These are phyloP conservation scores for Paedocypris micromegethes DNA, from an alignment of 2,797 vertebrate species.

Conservation along the genomic window DNA sequence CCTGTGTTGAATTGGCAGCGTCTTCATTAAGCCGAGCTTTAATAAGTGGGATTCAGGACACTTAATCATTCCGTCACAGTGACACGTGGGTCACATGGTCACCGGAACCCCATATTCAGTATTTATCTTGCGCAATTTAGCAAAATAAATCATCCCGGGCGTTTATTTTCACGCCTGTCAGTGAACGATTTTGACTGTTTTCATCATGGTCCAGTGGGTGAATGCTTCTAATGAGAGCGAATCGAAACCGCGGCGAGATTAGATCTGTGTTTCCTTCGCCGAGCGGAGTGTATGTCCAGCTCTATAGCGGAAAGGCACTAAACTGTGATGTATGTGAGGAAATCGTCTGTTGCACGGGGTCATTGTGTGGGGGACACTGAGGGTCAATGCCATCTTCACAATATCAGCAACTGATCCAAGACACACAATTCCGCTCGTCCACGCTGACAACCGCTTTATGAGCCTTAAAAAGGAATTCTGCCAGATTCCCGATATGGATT, in stretches of 20 bases:
- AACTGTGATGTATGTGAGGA: background rate
- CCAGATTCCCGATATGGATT: conserved; percentile 10
- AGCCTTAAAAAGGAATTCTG: conserved; percentile 3
- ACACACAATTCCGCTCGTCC: conserved; percentile 17
- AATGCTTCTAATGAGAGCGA: too few relatives aligned
- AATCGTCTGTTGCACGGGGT: too few relatives aligned
- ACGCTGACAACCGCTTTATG: conserved; percentile 8
- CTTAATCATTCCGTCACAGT: conserved; percentile 23
- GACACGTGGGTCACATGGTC: background rate
- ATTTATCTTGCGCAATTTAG: too few relatives aligned
- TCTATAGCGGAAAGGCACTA: background rate
- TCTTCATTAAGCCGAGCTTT: conserved; percentile 31
- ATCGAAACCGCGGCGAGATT: too few relatives aligned
- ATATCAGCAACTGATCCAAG: conserved; percentile 16
- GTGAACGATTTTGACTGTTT: too few relatives aligned
- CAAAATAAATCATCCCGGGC: too few relatives aligned
- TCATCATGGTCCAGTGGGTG: too few relatives aligned
- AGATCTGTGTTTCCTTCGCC: too few relatives aligned
- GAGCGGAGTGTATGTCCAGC: too few relatives aligned
- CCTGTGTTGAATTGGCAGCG: conserved; percentile 8
- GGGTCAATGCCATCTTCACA: background rate
- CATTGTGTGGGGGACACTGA: too few relatives aligned
- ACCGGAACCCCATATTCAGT: too few relatives aligned
- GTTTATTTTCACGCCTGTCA: too few relatives aligned
- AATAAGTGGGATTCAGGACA: conserved; percentile 19